phyloP scores from a whole-genome alignment of 2,888 invertebrate species.

The Cylindroiulus punctatus region DNA sequence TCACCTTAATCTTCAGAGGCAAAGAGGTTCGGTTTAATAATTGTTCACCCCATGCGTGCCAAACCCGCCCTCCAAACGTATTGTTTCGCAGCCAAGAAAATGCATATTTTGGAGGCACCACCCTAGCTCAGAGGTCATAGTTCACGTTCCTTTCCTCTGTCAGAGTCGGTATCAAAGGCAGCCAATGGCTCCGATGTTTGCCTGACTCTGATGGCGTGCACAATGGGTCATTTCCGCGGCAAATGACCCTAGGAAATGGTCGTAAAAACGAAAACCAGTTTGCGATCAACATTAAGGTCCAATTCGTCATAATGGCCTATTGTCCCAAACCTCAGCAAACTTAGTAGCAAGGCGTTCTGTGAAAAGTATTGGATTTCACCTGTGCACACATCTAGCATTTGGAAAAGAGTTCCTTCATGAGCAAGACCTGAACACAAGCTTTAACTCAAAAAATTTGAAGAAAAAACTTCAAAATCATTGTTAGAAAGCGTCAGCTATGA shows the following conservation, averaged over 20 bases:
- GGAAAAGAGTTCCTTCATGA: background rate
- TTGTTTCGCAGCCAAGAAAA: background rate
- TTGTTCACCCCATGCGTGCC: slow-evolving; percentile 18
- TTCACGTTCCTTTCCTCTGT: background rate
- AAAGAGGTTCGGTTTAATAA: background rate
- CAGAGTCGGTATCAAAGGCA: background rate
- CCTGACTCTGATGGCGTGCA: background rate
- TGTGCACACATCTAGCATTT: background rate
- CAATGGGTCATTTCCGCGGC: slow-evolving; percentile 37
- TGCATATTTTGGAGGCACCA: background rate
- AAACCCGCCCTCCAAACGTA: background rate
- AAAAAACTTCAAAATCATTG: no score
- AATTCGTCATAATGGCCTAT: slow-evolving; percentile 42
- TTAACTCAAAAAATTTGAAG: background rate
- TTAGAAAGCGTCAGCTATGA: no score
- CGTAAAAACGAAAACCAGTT: slow-evolving; percentile 5
- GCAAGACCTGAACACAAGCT: background rate
- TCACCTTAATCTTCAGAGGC: slow-evolving; percentile 29
- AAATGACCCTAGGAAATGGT: slow-evolving; percentile 9
- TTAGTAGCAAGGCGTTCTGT: background rate
- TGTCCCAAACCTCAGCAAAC: background rate
- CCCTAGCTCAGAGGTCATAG: background rate
- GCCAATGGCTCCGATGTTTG: background rate
- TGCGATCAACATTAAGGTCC: background rate
- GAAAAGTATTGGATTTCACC: background rate